Percentiles rank a stretch among this genome's conserved stretches.
phyloP scores from a whole-genome alignment of 2,888 invertebrate genomes.

The Polymixis lichenea region DNA sequence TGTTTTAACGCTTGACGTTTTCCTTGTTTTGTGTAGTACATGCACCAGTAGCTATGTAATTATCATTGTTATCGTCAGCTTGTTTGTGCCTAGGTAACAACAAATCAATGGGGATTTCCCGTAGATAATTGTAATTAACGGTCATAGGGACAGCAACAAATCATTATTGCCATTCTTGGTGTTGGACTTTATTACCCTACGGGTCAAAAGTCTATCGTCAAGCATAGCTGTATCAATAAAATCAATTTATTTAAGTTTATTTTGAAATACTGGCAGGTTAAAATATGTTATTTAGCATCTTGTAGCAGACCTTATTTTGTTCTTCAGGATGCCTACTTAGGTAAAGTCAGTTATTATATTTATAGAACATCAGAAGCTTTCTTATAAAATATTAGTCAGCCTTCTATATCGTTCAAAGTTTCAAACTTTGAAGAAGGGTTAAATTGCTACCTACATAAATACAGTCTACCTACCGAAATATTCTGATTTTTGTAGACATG shows the following conservation, averaged over 20 bases:
- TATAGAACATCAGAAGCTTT: not conserved
- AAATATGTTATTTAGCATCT: not conserved
- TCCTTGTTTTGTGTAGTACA: conserved; percentile 31
- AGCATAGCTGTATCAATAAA: not conserved
- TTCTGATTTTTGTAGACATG: not conserved
- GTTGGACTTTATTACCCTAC: not conserved
- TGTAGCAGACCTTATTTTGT: conserved; percentile 13
- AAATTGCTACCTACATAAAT: not conserved
- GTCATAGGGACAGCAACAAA: not conserved
- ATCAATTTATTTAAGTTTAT: not conserved
- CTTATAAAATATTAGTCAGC: not conserved
- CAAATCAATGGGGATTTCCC: conserved; percentile 13
- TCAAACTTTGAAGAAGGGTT: not conserved
- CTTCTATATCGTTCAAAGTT: not conserved
- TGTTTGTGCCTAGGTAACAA: not conserved
- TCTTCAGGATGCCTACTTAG: not conserved
- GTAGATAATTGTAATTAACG: conserved; percentile 1
- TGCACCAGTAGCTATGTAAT: conserved; percentile 26
- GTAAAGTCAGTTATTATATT: not conserved
- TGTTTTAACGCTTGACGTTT: conserved; percentile 32
- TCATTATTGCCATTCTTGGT: not conserved
- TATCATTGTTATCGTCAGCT: conserved; percentile 20
- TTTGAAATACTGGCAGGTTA: no score
- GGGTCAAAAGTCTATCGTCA: not conserved
- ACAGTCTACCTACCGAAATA: not conserved